Conservation (phyloP, 2,797 vertebrate genomes). For the Zenarchopterus dispar region DNA sequence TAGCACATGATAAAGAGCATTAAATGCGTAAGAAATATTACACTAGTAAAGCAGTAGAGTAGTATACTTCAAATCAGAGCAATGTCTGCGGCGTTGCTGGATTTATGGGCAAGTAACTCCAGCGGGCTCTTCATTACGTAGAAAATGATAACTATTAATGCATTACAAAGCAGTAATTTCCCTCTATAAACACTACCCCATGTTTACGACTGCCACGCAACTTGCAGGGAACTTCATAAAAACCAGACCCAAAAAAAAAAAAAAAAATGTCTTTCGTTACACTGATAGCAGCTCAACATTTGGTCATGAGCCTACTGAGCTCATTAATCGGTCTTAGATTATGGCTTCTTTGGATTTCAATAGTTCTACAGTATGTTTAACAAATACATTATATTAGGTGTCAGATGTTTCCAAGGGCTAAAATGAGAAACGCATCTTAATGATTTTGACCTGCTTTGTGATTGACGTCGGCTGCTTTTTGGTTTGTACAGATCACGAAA, state of each 20-base stretch:
- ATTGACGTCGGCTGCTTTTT: conserved; percentile 43
- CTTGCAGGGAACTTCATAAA: not conserved
- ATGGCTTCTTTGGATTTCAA: not conserved
- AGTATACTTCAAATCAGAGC: too few species aligned
- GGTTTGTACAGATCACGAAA: conserved; percentile 58
- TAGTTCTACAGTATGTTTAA: not conserved
- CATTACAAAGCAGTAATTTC: conserved; percentile 3
- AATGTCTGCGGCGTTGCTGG: too few species aligned
- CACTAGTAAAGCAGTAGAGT: not conserved
- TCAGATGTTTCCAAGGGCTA: not conserved
- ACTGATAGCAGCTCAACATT: conserved; percentile 34
- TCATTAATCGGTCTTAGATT: conserved; percentile 14
- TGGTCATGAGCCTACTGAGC: conserved; percentile 13
- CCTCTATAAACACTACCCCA: too few species aligned
- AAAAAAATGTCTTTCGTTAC: not conserved
- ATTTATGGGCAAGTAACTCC: too few species aligned
- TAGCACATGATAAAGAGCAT: too few species aligned
- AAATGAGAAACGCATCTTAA: not conserved
- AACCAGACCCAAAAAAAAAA: not conserved
- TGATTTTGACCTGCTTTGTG: conserved; percentile 10
- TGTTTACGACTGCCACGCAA: not conserved
- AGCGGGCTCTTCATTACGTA: conserved; percentile 3
- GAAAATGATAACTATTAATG: conserved; percentile 1
- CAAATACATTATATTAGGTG: not conserved
- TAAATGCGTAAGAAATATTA: not conserved